Evolutionary conservation across 1,140 invertebrate genomes (phyloP), one percentile per base, ranked within the genome.

Genomic region (Drosophila tani): DNA sequence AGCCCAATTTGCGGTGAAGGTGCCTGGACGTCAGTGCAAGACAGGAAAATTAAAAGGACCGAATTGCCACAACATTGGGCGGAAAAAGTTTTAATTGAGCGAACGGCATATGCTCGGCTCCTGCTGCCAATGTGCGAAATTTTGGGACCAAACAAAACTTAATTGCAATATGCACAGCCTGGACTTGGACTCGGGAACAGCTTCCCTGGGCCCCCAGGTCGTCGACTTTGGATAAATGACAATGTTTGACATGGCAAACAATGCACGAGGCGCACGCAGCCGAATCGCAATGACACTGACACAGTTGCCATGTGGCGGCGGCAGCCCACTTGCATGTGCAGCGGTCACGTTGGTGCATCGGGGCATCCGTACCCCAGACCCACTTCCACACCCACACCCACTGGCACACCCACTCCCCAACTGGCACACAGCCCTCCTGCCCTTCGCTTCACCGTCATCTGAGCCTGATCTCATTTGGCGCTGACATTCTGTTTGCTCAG

Each of bases 191-290:
- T 45, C 46, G n/a, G 49, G 47, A 53, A 19, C 50, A 32, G 41
- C 15, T 12, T 46, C 41, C 41, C 38, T 11, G 46, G 35, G 41
- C 29, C 15, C 49, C 29, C 38, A 56, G 56, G 57, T 63, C 35
- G 49, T 70, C 70, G 55, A 71, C 83, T 79, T 87, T 77, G 84
- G 80, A 75, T 84, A 87, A 84, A 87, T 84, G 84, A 81, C 80
- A 88, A 83, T 87, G 83, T 87, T 87, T 87, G 83, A 84, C 83
- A 83, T 67, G 80, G 68, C 84, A 88, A 88, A 87, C 83, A 87
- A 88, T 77, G 79, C 74, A 80, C 64, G 63, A 49, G 53, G 68
- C 47, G 45, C 65, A 76, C 29, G 60, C 53, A 66, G 53, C 55
- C 80, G 77, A 53, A 62, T 88, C 68, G 50, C 65, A 78, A 58